Evolutionary conservation across 2,888 invertebrate species (phyloP), one percentile per base, ranked within the genome.

Genomic region (Leucoma salicis): DNA sequence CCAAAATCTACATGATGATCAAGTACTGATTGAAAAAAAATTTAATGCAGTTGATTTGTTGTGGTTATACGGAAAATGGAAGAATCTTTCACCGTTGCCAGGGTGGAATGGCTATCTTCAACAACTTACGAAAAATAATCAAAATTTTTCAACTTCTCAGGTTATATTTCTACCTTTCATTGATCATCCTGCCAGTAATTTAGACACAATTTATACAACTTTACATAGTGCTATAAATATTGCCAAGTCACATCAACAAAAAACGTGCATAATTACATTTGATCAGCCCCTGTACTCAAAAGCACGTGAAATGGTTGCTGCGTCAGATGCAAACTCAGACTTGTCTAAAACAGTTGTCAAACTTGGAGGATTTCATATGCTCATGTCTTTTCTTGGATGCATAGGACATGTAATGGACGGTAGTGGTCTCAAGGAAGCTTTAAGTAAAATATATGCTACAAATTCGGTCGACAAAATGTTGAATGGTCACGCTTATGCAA

Each of bases 111-210:
- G 70, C 12, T 75, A 60, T 60, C 49, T 72, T 65, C 27, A 27
- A 53, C 55, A 55, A 27, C 48, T 65, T 14, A 67, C 66, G 10
- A 63, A 54, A 51, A 54, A 50, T 53, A 35, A 39, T 40, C n/a
- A 25, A 34, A 40, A 56, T 43, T 70, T 54, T 54, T 41, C 58
- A 52, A 53, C 12, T 10, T 62, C 65, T 39, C 40, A 57, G 33
- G 44, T 74, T 46, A 36, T 47, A 31, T 68, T 49, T 57, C 45
- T 71, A 27, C 76, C 68, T 31, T 78, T 77, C 39, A 68, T 76
- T 31, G 53, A 73, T 49, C 52, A 61, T 34, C 63, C 66, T 6
- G 57, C 66, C 33, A 53, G 49, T 37, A 48, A 70, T 42, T 60
- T 57, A 33, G 46, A 56, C 37, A 68, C 64, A 16, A 35, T 68